Evolutionary conservation across 1,140 invertebrate genomes (phyloP).

Genomic region (Hermetia illucens): DNA sequence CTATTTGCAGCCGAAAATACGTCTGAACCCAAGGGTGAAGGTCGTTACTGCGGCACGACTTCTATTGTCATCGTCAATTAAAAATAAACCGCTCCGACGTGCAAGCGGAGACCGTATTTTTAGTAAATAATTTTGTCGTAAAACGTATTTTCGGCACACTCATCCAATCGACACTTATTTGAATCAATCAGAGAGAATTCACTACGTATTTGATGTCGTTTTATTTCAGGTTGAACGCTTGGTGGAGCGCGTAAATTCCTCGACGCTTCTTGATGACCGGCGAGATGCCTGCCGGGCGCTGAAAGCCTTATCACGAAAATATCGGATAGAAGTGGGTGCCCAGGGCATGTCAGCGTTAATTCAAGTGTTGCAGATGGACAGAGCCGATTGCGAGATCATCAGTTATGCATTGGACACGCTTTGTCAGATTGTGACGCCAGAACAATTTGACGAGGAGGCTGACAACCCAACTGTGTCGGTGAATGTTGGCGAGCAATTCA

Average conservation of each 20-base stretch:
- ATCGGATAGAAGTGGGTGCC: constrained; percentile 88
- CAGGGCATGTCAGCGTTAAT: constrained; percentile 80
- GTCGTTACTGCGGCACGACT: too few relatives aligned
- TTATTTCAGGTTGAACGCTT: constrained; percentile 73
- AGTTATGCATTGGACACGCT: constrained; percentile 85
- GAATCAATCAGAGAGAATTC: too few relatives aligned
- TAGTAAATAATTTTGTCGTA: too few relatives aligned
- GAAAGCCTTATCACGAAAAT: constrained; percentile 85
- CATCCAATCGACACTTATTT: too few relatives aligned
- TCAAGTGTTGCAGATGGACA: constrained; percentile 61
- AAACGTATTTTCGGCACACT: too few relatives aligned
- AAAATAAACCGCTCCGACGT: too few relatives aligned
- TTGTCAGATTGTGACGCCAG: constrained; percentile 76
- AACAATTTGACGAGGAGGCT: constrained; percentile 70
- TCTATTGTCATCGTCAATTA: too few relatives aligned
- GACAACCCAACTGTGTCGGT: constrained; percentile 40
- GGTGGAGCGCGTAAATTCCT: constrained; percentile 81
- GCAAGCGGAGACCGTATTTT: too few relatives aligned
- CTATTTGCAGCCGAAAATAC: too few relatives aligned
- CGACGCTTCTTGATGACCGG: constrained; percentile 85
- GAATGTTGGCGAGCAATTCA: constrained; percentile 86
- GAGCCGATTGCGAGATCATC: constrained; percentile 80
- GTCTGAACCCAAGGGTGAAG: too few relatives aligned
- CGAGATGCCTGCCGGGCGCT: constrained; percentile 92
- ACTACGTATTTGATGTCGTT: constrained; percentile 3